Evolutionary conservation across 2,888 invertebrate species (phyloP).

Genomic region (Mystacides longicornis): DNA sequence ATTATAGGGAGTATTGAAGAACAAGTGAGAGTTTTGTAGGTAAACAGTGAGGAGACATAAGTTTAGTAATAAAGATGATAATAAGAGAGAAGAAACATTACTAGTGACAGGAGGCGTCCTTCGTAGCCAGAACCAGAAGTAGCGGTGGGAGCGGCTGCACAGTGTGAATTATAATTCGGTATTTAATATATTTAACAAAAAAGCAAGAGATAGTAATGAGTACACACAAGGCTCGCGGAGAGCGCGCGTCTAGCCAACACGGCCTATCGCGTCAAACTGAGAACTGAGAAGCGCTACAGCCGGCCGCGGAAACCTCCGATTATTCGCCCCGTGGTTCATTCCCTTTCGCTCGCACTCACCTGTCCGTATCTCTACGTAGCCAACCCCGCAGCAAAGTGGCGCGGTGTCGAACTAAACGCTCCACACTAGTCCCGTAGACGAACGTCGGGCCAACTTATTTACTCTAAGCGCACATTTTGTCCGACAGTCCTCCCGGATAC

Average conservation of each 20-base stretch:
- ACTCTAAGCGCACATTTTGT: background rate
- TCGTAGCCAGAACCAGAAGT: conserved; percentile 4
- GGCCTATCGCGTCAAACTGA: conserved; percentile 27
- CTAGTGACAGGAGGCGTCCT: conserved; percentile 14
- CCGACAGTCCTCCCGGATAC: background rate
- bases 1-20: background rate
- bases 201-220: conserved; percentile 19
- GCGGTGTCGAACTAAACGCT: background rate
- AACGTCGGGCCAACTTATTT: background rate
- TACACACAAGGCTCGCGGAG: conserved; percentile 23
- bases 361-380: conserved; percentile 13
- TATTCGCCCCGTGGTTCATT: conserved; percentile 10
- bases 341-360: conserved; percentile 18
- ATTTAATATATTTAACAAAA: conserved; percentile 19
- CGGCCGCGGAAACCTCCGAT: conserved; percentile 6
- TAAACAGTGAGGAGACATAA: no score
- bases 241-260: conserved; percentile 26
- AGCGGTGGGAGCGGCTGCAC: conserved; percentile 7
- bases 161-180: conserved; percentile 10
- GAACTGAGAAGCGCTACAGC: background rate
- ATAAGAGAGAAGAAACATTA: conserved; percentile 5
- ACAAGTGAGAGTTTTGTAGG: conserved; percentile 1
- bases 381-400: background rate
- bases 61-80: no score
- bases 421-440: no score